Conservation (phyloP, 2,113 vertebrate genomes). For the Cebidichthys violaceus region DNA sequence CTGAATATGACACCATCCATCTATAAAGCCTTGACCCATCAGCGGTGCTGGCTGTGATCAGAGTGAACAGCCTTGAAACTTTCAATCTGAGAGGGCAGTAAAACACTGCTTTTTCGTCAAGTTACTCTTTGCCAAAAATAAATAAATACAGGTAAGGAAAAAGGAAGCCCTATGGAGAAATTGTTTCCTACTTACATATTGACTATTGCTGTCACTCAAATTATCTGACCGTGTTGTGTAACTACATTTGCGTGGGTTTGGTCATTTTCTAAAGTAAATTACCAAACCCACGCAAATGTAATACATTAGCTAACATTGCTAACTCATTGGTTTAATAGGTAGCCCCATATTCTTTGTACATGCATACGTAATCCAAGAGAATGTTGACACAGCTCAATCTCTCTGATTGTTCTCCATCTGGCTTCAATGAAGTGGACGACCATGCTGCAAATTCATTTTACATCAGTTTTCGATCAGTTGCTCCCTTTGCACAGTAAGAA, state of each 20-base stretch:
- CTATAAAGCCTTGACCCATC: background rate
- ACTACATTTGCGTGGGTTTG: background rate
- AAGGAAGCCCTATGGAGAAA: background rate
- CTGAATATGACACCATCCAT: background rate
- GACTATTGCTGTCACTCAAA: background rate
- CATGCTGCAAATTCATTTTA: conserved; percentile 25
- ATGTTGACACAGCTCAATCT: conserved; percentile 11
- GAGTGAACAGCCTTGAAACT: background rate
- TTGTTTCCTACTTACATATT: background rate
- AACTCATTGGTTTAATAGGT: background rate
- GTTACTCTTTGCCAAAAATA: background rate
- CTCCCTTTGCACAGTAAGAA: background rate
- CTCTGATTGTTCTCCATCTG: conserved; percentile 25
- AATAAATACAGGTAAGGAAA: background rate
- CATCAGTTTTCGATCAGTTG: conserved; percentile 20
- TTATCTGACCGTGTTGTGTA: background rate
- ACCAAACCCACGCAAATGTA: background rate
- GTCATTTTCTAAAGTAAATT: background rate
- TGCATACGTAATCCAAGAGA: conserved; percentile 6
- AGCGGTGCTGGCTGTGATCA: background rate
- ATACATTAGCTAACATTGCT: no score
- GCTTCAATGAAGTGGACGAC: conserved; percentile 25
- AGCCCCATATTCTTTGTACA: background rate
- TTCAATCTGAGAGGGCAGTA: background rate
- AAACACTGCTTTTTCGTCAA: background rate